Evolutionary conservation across 2,113 vertebrate species (phyloP), one percentile per base, ranked within the genome.

Genomic region (Heliornis fulica): DNA sequence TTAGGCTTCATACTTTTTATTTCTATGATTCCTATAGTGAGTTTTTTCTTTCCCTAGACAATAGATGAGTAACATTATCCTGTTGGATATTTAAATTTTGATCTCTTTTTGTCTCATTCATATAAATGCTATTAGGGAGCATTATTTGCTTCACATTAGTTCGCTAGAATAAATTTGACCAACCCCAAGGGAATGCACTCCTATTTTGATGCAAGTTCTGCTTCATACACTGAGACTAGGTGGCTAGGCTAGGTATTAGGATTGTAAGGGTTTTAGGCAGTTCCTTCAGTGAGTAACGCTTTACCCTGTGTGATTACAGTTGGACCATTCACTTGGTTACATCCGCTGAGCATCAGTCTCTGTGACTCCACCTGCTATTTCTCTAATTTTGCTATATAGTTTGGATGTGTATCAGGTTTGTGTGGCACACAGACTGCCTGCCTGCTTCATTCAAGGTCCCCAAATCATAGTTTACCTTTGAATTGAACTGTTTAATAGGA

Each of bases 161-260:
- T 90, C 93, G 28, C 66, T 80, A 60, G 75, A 77, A 92, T 92
- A 86, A 74, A 81, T 84, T 65, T 87, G n/a, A 90, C 64, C 93
- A 74, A 31, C 60, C 71, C 41, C 15, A 3, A 91, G 79, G 79
- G 60, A 83, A 51, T 28, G 40, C 92, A 93, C 74, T 92, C 92
- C 63, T 64, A 43, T 80, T 86, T 36, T 83, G 70, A 87, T 89
- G 71, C 60, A 63, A 72, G 80, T 88, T 91, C 51, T 78, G 19
- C 32, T 85, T 90, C 26, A 20, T 66, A 63, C 75, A 68, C 51
- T 50, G 83, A 83, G 56, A 66, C 32, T 59, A 94, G 51, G 71
- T 91, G 66, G 65, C 21, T 69, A 90, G 43, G 46, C 16, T 85
- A 4, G 4, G 48, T 86, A 43, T 75, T 89, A 96, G 60, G 51